These are phyloP conservation scores for Vanessa tameamea DNA, from an alignment of 1,140 invertebrate species.

Conservation along the genomic window DNA sequence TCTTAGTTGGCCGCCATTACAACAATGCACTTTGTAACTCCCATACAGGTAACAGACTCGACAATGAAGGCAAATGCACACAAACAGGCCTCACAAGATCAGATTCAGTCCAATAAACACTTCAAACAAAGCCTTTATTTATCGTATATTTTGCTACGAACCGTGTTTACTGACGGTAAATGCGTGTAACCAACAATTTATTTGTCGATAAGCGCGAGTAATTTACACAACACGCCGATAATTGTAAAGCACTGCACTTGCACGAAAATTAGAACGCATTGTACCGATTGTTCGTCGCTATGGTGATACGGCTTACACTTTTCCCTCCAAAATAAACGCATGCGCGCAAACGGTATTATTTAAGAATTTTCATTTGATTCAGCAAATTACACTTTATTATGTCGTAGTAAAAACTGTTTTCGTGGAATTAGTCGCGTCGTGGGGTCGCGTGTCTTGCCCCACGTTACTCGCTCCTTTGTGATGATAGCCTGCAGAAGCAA, in stretches of 20 bases:
- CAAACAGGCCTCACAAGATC: constrained; percentile 18
- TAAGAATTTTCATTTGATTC: constrained; percentile 14
- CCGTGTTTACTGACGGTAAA: constrained; percentile 39
- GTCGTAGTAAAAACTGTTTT: constrained; percentile 24
- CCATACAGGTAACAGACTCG: constrained; percentile 7
- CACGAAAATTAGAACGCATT: constrained; percentile 19
- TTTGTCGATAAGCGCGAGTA: constrained; percentile 43
- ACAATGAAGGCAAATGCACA: constrained; percentile 3
- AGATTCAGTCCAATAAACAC: constrained; percentile 50
- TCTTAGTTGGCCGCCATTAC: constrained; percentile 13
- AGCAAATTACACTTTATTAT: constrained; percentile 33
- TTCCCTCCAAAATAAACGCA: constrained; percentile 76
- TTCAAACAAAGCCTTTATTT: constrained; percentile 53
- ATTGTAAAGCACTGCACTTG: constrained; percentile 35
- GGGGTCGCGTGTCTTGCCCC: constrained; percentile 61
- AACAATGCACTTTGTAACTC: constrained; percentile 25
- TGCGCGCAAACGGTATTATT: constrained; percentile 44
- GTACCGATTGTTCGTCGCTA: constrained; percentile 38
- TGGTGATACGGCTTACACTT: constrained; percentile 59
- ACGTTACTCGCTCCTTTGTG: constrained; percentile 50
- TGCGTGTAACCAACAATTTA: constrained; percentile 43
- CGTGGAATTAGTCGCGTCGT: not conserved
- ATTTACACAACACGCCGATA: constrained; percentile 40
- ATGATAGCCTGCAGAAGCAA: constrained; percentile 70
- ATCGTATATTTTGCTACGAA: constrained; percentile 44